Conservation (phyloP, 2,113 vertebrate species). For the Carassius gibelio region DNA sequence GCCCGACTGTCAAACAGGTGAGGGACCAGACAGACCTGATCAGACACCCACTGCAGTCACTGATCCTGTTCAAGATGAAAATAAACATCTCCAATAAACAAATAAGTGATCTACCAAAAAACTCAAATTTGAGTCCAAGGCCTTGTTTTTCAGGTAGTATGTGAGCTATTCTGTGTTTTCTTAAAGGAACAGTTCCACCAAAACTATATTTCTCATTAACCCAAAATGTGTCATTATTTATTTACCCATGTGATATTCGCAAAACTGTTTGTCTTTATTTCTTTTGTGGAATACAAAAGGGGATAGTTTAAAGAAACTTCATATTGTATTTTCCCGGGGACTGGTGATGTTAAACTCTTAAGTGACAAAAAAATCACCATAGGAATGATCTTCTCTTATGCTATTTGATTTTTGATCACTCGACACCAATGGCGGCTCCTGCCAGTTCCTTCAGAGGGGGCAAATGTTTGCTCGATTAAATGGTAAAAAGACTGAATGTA, state of each 20-base stretch:
- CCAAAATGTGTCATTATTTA: background rate
- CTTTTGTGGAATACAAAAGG: background rate
- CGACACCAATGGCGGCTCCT: no score
- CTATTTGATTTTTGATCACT: no score
- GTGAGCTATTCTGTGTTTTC: background rate
- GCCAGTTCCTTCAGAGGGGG: no score
- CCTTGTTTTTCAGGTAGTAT: background rate
- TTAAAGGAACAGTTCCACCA: background rate
- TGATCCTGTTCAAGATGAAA: background rate
- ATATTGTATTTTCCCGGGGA: background rate
- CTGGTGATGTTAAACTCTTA: background rate
- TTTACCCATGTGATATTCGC: no score
- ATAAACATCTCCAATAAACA: no score
- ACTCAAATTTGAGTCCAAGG: no score
- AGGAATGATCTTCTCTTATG: no score
- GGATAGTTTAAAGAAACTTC: background rate
- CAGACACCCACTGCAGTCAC: background rate
- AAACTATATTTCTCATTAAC: background rate
- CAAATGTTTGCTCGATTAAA: no score
- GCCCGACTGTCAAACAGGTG: constrained; percentile 78
- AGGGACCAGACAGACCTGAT: constrained; percentile 71
- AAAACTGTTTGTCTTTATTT: background rate
- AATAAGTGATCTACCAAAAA: background rate
- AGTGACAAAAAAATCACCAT: no score
- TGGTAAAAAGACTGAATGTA: no score